These are phyloP conservation scores for Troglohyphantes excavatus DNA, from an alignment of 2,888 invertebrate genomes.

Conservation along the genomic window DNA sequence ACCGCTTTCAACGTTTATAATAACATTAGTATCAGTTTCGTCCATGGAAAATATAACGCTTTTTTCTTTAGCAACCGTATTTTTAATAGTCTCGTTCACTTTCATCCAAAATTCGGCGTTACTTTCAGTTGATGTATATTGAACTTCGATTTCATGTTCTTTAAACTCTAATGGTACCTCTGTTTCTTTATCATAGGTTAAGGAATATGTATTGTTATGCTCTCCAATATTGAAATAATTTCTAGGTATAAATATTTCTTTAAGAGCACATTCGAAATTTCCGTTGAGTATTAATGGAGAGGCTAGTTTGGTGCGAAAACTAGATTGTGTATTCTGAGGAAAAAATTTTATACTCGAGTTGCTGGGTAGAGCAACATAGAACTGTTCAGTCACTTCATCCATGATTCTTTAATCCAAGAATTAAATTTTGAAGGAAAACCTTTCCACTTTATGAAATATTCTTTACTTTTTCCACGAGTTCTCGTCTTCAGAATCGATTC, in stretches of 20 bases:
- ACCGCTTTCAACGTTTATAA: background rate
- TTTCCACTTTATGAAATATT: slow-evolving; percentile 34
- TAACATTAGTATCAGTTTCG: background rate
- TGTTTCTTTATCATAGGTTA: background rate
- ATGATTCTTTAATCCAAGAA: background rate
- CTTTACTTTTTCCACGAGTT: background rate
- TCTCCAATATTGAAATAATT: slow-evolving; percentile 53
- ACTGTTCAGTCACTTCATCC: background rate
- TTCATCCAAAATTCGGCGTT: background rate
- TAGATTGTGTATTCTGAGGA: slow-evolving; percentile 80
- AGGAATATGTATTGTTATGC: slow-evolving; percentile 39
- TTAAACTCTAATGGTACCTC: background rate
- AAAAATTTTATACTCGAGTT: slow-evolving; percentile 80
- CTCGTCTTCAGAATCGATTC: slow-evolving; percentile 31
- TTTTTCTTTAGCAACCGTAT: background rate
- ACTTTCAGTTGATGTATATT: too few relatives aligned
- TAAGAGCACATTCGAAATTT: slow-evolving; percentile 80
- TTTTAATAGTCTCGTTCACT: background rate
- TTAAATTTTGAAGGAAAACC: background rate
- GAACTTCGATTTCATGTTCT: background rate
- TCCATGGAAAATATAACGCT: background rate
- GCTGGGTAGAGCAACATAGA: slow-evolving; percentile 80
- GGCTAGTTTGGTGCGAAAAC: slow-evolving; percentile 80
- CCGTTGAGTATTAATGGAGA: slow-evolving; percentile 78
- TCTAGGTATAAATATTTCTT: slow-evolving; percentile 79